Conservation (phyloP, 2,888 invertebrate species). For the Carpatolechia fugitivella region DNA sequence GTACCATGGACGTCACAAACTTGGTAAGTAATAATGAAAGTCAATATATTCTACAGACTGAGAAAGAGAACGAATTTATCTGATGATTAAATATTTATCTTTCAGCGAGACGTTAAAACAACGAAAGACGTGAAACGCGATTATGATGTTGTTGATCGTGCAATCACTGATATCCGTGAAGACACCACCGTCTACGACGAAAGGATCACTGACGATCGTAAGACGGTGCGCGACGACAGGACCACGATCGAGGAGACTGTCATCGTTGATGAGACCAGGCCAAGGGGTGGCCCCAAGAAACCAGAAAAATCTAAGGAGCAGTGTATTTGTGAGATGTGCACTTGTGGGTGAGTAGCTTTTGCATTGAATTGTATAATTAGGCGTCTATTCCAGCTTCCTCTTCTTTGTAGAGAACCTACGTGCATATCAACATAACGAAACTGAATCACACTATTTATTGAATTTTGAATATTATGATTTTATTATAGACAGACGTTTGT, state of each 20-base stretch:
- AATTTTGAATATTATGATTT: too few relatives aligned
- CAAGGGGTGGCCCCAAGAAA: conserved; percentile 66
- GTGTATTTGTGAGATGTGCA: conserved; percentile 94
- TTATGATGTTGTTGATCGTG: conserved; percentile 74
- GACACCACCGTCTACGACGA: conserved; percentile 68
- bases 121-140: conserved; percentile 68
- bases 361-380: conserved; percentile 1
- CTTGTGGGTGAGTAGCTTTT: conserved; percentile 87
- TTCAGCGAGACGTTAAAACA: conserved; percentile 73
- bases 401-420: not conserved
- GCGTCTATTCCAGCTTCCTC: not conserved
- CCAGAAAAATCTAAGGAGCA: conserved; percentile 82
- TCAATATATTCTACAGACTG: not conserved
- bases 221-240: conserved; percentile 69
- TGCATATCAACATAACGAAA: too few relatives aligned
- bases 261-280: conserved; percentile 61
- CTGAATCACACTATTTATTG: too few relatives aligned
- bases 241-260: conserved; percentile 58
- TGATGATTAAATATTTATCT: conserved; percentile 25
- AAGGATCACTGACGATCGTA: conserved; percentile 66
- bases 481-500: too few relatives aligned
- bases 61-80: not conserved
- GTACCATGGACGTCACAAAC: conserved; percentile 74
- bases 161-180: conserved; percentile 68
- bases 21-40: conserved; percentile 61